Evolutionary conservation across 2,888 invertebrate genomes (phyloP).

Genomic region (Dynastes tityus): DNA sequence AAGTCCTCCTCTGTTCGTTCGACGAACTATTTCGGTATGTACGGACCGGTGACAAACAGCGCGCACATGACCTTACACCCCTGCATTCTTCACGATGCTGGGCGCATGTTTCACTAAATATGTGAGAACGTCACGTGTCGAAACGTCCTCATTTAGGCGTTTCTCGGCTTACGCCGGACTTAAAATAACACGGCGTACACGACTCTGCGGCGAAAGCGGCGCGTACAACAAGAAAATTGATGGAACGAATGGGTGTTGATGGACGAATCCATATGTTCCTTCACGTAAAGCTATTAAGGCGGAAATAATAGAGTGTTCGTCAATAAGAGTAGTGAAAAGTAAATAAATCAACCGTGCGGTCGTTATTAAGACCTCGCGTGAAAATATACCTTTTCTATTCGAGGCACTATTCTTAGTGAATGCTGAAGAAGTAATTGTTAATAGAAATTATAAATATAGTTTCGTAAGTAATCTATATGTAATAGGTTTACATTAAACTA

Average conservation of each 20-base stretch:
- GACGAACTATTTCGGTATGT: conserved; percentile 34
- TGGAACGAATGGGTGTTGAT: conserved; percentile 10
- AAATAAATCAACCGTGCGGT: too few relatives aligned
- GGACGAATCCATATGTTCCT: background rate
- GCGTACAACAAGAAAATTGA: conserved; percentile 20
- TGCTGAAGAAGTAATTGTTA: too few relatives aligned
- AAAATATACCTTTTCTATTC: too few relatives aligned
- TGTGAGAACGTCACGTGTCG: conserved; percentile 57
- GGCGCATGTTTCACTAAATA: conserved; percentile 58
- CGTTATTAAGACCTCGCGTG: too few relatives aligned
- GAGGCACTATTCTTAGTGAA: too few relatives aligned
- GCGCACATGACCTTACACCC: conserved; percentile 57
- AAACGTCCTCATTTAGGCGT: conserved; percentile 21
- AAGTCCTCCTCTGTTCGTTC: conserved; percentile 7
- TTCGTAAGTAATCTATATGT: too few relatives aligned
- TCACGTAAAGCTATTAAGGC: background rate
- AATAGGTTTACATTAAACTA: too few relatives aligned
- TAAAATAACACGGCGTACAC: conserved; percentile 43
- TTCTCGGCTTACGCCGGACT: conserved; percentile 25
- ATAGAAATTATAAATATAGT: too few relatives aligned
- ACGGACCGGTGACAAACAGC: conserved; percentile 56
- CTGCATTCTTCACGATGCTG: conserved; percentile 48
- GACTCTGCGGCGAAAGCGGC: conserved; percentile 25
- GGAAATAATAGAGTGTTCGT: background rate
- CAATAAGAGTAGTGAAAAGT: too few relatives aligned